Percentiles rank a stretch among this genome's conserved stretches.
These are phyloP conservation scores for Nasonia oneida DNA, from an alignment of 2,888 invertebrate species.

Conservation along the genomic window DNA sequence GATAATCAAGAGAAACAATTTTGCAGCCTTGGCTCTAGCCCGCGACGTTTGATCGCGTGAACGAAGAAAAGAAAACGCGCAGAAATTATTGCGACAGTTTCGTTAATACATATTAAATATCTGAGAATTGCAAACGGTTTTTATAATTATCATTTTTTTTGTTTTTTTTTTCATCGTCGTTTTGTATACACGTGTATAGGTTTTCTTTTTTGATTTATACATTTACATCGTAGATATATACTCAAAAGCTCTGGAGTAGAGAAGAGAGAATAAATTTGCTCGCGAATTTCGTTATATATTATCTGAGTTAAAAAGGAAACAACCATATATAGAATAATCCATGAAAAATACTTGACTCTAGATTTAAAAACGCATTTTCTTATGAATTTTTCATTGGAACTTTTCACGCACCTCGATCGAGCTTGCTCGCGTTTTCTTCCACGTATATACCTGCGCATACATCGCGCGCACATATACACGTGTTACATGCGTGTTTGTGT, in stretches of 20 bases:
- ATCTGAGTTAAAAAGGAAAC: slow-evolving; percentile 27
- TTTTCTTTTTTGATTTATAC: slow-evolving; percentile 45
- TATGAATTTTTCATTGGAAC: slow-evolving; percentile 41
- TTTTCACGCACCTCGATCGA: slow-evolving; percentile 53
- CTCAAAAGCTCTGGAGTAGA: slow-evolving; percentile 35
- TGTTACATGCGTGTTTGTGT: neutral
- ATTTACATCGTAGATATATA: slow-evolving; percentile 39
- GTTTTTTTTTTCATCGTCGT: slow-evolving; percentile 9
- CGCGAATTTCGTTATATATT: slow-evolving; percentile 31
- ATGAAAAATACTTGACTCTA: slow-evolving; percentile 35
- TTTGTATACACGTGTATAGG: neutral
- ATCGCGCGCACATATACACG: slow-evolving; percentile 11
- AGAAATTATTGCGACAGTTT: neutral
- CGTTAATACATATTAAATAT: slow-evolving; percentile 9
- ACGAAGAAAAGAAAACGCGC: neutral
- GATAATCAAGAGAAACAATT: neutral
- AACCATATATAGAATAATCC: slow-evolving; percentile 32
- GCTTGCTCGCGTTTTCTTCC: slow-evolving; percentile 13
- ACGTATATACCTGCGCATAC: neutral
- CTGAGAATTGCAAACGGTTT: slow-evolving; percentile 10
- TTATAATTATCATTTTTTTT: slow-evolving; percentile 6
- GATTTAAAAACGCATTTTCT: slow-evolving; percentile 3
- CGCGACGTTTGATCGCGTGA: neutral
- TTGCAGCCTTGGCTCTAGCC: neutral
- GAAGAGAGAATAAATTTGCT: slow-evolving; percentile 30